Percentiles rank a stretch among this genome's conserved stretches.
phyloP scores from a whole-genome alignment of 2,888 invertebrate species.

The Ormyrus labotus region DNA sequence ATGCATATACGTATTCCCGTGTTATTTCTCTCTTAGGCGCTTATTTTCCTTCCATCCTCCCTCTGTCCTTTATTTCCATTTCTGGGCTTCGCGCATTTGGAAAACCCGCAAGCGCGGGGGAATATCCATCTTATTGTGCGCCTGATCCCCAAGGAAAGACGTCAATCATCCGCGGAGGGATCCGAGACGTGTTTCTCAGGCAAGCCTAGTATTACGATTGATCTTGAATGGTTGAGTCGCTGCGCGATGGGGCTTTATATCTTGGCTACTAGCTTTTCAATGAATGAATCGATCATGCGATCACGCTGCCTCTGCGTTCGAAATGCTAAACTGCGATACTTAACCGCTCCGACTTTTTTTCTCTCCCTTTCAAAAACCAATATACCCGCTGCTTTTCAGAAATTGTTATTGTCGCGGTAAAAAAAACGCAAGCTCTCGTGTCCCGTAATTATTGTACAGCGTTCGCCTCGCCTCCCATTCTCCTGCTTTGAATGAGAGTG shows the following conservation, averaged over 20 bases:
- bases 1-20: constrained; percentile 20
- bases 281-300: constrained; percentile 27
- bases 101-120: constrained; percentile 6
- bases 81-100: constrained; percentile 14
- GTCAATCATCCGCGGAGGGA: constrained; percentile 38
- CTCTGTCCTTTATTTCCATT: constrained; percentile 25
- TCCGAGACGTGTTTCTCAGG: constrained; percentile 30
- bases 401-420: not conserved
- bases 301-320: not conserved
- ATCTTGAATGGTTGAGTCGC: constrained; percentile 26
- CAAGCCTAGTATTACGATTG: constrained; percentile 35
- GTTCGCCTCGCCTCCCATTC: constrained; percentile 26
- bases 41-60: not conserved
- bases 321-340: constrained; percentile 9
- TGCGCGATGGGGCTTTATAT: not conserved
- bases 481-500: constrained; percentile 5
- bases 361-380: not conserved
- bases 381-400: not conserved
- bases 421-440: no score
- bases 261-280: constrained; percentile 2
- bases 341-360: constrained; percentile 2
- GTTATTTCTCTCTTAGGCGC: constrained; percentile 20
- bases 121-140: constrained; percentile 47
- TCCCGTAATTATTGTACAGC: not conserved
- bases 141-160: constrained; percentile 40